phyloP scores from a whole-genome alignment of 2,113 vertebrate species.

The Clarias batrachus region DNA sequence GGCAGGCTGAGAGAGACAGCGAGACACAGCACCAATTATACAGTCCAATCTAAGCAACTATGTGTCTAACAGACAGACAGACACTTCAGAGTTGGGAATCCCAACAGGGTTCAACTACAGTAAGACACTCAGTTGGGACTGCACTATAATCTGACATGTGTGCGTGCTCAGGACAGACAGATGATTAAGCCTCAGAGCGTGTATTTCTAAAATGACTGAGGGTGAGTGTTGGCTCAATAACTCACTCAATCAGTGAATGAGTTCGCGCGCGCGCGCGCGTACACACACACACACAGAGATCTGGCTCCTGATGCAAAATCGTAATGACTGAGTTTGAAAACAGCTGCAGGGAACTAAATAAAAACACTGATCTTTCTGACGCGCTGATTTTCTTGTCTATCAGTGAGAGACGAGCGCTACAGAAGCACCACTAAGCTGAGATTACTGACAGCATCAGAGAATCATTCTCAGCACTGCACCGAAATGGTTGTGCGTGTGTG shows the following conservation, averaged over 20 bases:
- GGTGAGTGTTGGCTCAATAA: neutral
- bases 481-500: neutral
- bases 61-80: neutral
- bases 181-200: neutral
- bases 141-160: neutral
- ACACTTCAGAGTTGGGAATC: neutral
- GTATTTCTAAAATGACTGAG: neutral
- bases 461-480: neutral
- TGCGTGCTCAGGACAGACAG: neutral
- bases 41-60: neutral
- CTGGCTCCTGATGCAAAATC: neutral
- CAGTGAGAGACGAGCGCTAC: neutral
- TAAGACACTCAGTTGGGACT: neutral
- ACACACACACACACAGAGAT: too few species aligned
- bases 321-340: neutral
- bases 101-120: neutral
- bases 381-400: neutral
- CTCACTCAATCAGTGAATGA: neutral
- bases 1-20: neutral
- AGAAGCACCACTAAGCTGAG: neutral
- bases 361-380: neutral
- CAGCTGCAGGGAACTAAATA: neutral
- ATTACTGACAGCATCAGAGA: neutral
- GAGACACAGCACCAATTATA: neutral
- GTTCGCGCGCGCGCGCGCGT: neutral